These are phyloP conservation scores for Cydia fagiglandana DNA, from an alignment of 1,140 invertebrate genomes.

Conservation along the genomic window DNA sequence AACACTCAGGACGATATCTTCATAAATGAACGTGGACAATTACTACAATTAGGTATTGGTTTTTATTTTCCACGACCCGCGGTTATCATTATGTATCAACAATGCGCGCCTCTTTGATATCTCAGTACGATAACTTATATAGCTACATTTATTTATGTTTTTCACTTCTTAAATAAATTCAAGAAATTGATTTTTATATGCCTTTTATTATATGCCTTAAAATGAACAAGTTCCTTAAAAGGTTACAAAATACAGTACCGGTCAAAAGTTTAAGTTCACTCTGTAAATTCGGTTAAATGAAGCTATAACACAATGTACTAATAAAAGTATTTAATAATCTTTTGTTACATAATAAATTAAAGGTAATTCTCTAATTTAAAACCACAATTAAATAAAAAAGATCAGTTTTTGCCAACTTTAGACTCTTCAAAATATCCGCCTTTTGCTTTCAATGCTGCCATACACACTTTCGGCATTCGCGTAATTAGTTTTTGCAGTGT, in stretches of 20 bases:
- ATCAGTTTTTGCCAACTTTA: too few relatives aligned
- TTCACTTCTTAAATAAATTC: neutral
- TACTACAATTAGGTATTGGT: neutral
- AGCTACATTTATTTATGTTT: neutral
- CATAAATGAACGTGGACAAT: neutral
- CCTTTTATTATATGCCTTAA: neutral
- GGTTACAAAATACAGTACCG: constrained; percentile 12
- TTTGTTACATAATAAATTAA: too few relatives aligned
- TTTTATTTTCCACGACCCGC: neutral
- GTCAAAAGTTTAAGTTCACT: too few relatives aligned
- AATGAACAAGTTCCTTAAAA: constrained; percentile 4
- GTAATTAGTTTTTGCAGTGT: too few relatives aligned
- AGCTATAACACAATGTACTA: too few relatives aligned
- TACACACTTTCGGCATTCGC: too few relatives aligned
- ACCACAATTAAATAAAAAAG: too few relatives aligned
- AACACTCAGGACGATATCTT: constrained; percentile 7
- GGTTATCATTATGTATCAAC: neutral
- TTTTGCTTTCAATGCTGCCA: too few relatives aligned
- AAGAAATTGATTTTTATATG: neutral
- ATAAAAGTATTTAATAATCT: too few relatives aligned
- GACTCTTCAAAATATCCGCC: too few relatives aligned
- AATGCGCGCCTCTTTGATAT: constrained; percentile 1
- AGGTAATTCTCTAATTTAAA: too few relatives aligned
- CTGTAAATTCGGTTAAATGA: too few relatives aligned
- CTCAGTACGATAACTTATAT: constrained; percentile 4